Percentiles rank a stretch among this genome's conserved stretches.
phyloP scores from a whole-genome alignment of 2,888 invertebrate genomes.

The Caenorhabditis uteleia region DNA sequence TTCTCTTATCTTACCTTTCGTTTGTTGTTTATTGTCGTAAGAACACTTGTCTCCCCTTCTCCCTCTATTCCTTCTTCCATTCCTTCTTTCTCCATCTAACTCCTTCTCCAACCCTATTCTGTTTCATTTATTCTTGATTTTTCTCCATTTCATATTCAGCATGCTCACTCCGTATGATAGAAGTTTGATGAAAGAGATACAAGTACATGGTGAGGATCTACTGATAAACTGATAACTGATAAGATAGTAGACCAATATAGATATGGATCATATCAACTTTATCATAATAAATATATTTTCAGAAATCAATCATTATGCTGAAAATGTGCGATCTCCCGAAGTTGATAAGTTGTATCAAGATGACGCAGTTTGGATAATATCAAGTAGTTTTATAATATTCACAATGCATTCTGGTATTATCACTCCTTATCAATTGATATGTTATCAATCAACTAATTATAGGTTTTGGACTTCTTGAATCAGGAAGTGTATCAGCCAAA shows the following conservation, averaged over 20 bases:
- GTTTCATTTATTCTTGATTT: no score
- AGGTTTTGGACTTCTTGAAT: constrained; percentile 68
- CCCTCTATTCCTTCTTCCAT: no score
- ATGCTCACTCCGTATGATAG: no score
- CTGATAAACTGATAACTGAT: neutral
- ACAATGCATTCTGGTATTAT: constrained; percentile 65
- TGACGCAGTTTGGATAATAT: constrained; percentile 66
- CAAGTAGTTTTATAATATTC: constrained; percentile 65
- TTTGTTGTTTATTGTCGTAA: no score
- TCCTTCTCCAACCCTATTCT: no score
- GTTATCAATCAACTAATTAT: constrained; percentile 4
- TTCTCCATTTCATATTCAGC: no score
- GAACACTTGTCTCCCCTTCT: no score
- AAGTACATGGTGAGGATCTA: neutral
- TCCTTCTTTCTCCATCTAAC: no score
- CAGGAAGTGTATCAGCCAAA: constrained; percentile 66
- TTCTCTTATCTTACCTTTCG: no score
- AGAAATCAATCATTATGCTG: constrained; percentile 56
- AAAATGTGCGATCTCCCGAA: constrained; percentile 30
- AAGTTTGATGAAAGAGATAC: neutral
- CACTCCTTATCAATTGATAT: neutral
- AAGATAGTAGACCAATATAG: neutral
- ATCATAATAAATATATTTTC: constrained; percentile 4
- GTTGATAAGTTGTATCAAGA: constrained; percentile 60
- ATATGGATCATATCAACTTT: neutral